phyloP scores from a whole-genome alignment of 2,888 invertebrate genomes.

The Drosophila yooni region DNA sequence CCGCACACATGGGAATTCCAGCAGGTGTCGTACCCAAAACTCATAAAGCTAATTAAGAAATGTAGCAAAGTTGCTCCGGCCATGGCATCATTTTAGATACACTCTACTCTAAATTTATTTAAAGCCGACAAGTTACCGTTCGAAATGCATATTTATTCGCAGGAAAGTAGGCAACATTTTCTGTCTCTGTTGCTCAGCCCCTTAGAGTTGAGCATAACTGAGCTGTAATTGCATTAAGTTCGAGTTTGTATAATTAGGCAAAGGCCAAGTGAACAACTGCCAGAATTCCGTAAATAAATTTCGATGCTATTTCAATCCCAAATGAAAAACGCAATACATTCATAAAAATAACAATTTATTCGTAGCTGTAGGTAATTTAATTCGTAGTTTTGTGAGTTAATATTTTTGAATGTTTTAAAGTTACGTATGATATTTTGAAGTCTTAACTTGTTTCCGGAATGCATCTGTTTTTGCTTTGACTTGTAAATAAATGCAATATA shows the following conservation, averaged over 20 bases:
- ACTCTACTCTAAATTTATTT: conserved; percentile 53
- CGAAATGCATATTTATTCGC: conserved; percentile 63
- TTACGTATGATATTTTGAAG: not conserved
- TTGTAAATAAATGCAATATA: conserved; percentile 30
- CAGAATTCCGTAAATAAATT: conserved; percentile 9
- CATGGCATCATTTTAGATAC: conserved; percentile 19
- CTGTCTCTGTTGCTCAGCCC: conserved; percentile 5
- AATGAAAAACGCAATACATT: not conserved
- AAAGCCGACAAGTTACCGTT: conserved; percentile 56
- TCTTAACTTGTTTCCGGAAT: not conserved
- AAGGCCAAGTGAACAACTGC: conserved; percentile 6
- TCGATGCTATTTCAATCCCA: not conserved
- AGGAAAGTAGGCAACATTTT: conserved; percentile 34
- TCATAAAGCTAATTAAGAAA: conserved; percentile 82
- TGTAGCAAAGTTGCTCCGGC: conserved; percentile 66
- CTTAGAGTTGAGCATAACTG: conserved; percentile 12
- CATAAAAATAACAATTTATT: not conserved
- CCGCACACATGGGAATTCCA: conserved; percentile 75
- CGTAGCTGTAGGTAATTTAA: not conserved
- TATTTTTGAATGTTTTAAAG: not conserved
- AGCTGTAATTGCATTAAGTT: conserved; percentile 63
- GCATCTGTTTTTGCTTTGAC: not conserved
- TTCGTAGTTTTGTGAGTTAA: not conserved
- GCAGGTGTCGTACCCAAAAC: conserved; percentile 65
- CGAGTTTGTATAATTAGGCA: conserved; percentile 50